Conservation (phyloP, 2,888 invertebrate genomes). For the Iphiclides podalirius region DNA sequence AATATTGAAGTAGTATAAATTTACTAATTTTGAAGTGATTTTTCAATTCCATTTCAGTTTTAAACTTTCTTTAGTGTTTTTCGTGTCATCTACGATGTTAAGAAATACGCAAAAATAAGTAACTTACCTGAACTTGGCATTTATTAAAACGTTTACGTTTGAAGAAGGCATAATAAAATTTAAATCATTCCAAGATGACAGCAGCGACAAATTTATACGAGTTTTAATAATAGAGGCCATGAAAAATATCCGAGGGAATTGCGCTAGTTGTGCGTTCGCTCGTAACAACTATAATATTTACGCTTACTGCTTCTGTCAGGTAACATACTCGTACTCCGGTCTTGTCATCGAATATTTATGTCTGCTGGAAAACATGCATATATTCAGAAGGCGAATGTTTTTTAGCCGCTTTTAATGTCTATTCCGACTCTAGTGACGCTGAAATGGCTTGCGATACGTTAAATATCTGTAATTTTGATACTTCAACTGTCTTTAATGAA, state of each 20-base stretch:
- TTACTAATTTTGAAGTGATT: too few species aligned
- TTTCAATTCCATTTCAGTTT: too few species aligned
- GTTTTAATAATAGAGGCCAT: constrained; percentile 15
- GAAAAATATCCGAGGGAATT: constrained; percentile 12
- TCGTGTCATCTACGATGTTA: too few species aligned
- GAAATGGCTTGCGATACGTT: too few species aligned
- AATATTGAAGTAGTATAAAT: not conserved
- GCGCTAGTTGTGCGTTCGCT: constrained; percentile 11
- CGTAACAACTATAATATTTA: constrained; percentile 23
- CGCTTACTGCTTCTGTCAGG: constrained; percentile 17
- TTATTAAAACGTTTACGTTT: not conserved
- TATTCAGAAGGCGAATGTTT: constrained; percentile 8
- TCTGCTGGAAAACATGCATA: constrained; percentile 5
- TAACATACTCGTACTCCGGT: constrained; percentile 12
- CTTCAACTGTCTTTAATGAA: too few species aligned
- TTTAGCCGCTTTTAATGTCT: constrained; percentile 1
- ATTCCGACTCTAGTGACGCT: too few species aligned
- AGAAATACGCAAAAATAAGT: not conserved
- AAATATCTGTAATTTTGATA: too few species aligned
- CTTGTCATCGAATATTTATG: constrained; percentile 20
- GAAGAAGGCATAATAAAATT: not conserved
- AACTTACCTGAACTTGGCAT: not conserved
- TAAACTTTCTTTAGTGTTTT: too few species aligned
- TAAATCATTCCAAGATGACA: not conserved
- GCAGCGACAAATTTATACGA: not conserved